Conservation (phyloP, 2,797 vertebrate genomes). For the Sphenopsis melanotis region DNA sequence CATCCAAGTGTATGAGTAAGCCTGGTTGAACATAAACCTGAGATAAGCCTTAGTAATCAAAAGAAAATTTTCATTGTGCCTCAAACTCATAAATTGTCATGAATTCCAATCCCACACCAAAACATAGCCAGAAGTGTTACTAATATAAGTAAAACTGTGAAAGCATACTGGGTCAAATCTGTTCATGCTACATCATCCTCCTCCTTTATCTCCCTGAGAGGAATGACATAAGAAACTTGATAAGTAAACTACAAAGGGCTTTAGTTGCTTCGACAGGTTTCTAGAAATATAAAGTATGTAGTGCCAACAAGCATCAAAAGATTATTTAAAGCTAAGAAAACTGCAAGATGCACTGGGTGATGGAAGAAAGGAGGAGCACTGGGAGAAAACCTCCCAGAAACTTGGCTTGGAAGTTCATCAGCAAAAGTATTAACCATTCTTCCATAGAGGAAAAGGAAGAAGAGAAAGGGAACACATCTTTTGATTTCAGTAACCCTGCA, state of each 20-base stretch:
- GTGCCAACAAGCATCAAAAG: constrained; percentile 23
- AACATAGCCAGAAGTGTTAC: constrained; percentile 10
- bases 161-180: not conserved
- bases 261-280: not conserved
- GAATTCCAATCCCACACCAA: constrained; percentile 5
- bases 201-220: not conserved
- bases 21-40: not conserved
- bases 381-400: not conserved
- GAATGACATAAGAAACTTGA: not conserved
- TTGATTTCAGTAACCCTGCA: not conserved
- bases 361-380: not conserved
- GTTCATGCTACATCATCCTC: not conserved
- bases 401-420: not conserved
- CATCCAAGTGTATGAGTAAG: not conserved
- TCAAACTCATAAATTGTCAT: not conserved
- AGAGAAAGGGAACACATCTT: not conserved
- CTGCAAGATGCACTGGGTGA: not conserved
- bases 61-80: not conserved
- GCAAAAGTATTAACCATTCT: not conserved
- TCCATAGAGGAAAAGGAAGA: not conserved
- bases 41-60: not conserved
- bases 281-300: constrained; percentile 4
- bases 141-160: not conserved
- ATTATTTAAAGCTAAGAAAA: constrained; percentile 8
- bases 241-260: constrained; percentile 23